Percentiles rank a stretch among this genome's conserved stretches.
Evolutionary conservation across 2,888 invertebrate genomes (phyloP).

Genomic region (Rhodophaea formosa): DNA sequence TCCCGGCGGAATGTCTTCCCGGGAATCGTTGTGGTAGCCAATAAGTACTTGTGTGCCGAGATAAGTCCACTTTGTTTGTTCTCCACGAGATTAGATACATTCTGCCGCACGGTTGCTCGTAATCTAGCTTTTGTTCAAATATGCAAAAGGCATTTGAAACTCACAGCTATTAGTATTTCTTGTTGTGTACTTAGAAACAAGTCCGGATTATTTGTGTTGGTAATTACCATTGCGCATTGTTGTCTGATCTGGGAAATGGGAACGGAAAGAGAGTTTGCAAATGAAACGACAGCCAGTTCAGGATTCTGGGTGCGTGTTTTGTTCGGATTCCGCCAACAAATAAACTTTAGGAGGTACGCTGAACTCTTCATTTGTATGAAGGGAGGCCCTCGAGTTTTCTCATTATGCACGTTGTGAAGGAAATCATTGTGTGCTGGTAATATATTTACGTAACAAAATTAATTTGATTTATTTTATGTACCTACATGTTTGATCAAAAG

Average conservation of each 20-base stretch:
- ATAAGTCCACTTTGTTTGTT: slow-evolving; percentile 9
- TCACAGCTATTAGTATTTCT: slow-evolving; percentile 40
- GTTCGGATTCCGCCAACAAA: slow-evolving; percentile 23
- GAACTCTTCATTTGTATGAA: slow-evolving; percentile 10
- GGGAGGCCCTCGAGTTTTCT: slow-evolving; percentile 21
- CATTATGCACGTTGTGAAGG: slow-evolving; percentile 7
- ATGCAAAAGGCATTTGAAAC: slow-evolving; percentile 34
- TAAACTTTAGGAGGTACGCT: slow-evolving; percentile 16
- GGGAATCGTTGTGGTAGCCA: not conserved
- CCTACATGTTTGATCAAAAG: too few species aligned
- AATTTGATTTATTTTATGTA: not conserved
- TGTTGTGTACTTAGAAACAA: slow-evolving; percentile 27
- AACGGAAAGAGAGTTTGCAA: slow-evolving; percentile 45
- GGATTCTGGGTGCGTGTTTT: slow-evolving; percentile 24
- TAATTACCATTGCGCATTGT: slow-evolving; percentile 55
- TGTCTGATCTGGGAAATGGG: slow-evolving; percentile 41
- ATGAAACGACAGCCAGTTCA: slow-evolving; percentile 38
- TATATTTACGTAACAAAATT: slow-evolving; percentile 5
- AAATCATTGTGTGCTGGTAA: not conserved
- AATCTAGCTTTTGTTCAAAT: slow-evolving; percentile 32
- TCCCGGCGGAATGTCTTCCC: slow-evolving; percentile 2
- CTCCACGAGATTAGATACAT: slow-evolving; percentile 6
- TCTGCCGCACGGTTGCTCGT: not conserved
- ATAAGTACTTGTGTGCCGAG: slow-evolving; percentile 8
- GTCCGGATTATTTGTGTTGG: slow-evolving; percentile 47